Evolutionary conservation across 1,140 invertebrate species (phyloP), one percentile per base, ranked within the genome.

Genomic region (Dendroctonus ponderosae): DNA sequence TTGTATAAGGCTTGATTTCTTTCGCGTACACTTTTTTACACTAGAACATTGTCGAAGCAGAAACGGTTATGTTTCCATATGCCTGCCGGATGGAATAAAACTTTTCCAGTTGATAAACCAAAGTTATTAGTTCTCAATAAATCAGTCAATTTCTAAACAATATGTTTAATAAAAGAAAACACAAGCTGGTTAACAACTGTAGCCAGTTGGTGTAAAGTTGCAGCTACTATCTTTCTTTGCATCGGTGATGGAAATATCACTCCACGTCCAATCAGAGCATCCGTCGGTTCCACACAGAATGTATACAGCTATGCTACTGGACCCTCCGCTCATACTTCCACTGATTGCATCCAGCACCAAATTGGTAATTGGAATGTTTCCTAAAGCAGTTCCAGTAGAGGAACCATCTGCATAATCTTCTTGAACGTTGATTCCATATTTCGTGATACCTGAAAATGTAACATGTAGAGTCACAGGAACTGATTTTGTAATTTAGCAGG

Each of bases 361-460:
- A 7, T 63, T 59, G 9, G 59, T 66, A 12, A 70, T 70, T 37
- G 68, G 68, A 15, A 70, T 70, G 39, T 70, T 70, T 7, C 64
- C 60, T 41, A 51, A 49, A n/a, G 68, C 37, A 11, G 9, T 51
- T 59, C 68, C 68, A 42, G 42, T 70, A 14, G 63, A 57, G 7
- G 7, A 12, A 11, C 68, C 68, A n/a, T 67, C 38, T 59, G 62
- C 52, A 42, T 70, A 70, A 46, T 70, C 68, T 60, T 70, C 62
- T 50, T 70, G 58, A 9, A 66, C 44, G 53, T 70, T 70, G 39
- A 70, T 67, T 40, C 59, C 68, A 42, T 62, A 70, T 14, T 67
- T 58, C 2, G 26, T 51, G 12, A 70, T 70, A 12, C 63, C 68
- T 65, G 40, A 8, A 61, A 62, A 44, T 15, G 46, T 54, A 54